phyloP scores from a whole-genome alignment of 2,797 vertebrate species.

The Enteromius thamalakanensis region DNA sequence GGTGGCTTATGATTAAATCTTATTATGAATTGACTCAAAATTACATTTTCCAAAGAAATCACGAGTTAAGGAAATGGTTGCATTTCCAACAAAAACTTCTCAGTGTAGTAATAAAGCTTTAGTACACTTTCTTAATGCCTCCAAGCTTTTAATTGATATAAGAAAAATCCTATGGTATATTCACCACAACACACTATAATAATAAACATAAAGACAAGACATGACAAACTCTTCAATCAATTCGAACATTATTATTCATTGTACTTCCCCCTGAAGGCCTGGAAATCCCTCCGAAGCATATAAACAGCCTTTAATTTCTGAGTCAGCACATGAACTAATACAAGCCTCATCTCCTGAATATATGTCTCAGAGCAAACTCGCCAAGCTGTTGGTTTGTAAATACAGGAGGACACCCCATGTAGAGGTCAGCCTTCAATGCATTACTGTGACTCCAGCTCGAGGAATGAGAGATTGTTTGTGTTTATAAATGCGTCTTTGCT shows the following conservation, averaged over 20 bases:
- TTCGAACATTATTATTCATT: constrained; percentile 66
- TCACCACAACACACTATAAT: background rate
- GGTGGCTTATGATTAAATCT: background rate
- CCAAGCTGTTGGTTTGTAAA: constrained; percentile 4
- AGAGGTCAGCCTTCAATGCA: constrained; percentile 25
- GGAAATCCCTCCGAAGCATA: constrained; percentile 65
- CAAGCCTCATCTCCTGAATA: constrained; percentile 7
- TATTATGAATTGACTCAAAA: constrained; percentile 14
- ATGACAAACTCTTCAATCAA: constrained; percentile 71
- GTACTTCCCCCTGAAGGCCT: constrained; percentile 50
- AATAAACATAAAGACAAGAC: constrained; percentile 18
- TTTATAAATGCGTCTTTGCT: constrained; percentile 45
- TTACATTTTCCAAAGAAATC: constrained; percentile 35
- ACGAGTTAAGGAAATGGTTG: constrained; percentile 20
- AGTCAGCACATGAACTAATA: constrained; percentile 4
- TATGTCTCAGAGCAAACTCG: constrained; percentile 55
- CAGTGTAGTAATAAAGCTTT: background rate
- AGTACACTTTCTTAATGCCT: background rate
- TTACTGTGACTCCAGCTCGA: constrained; percentile 17
- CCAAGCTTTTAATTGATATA: background rate
- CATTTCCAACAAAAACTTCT: background rate
- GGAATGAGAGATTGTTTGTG: constrained; percentile 30
- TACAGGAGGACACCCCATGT: constrained; percentile 17
- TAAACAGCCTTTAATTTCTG: constrained; percentile 56
- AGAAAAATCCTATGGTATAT: background rate